Conservation (phyloP, 2,797 vertebrate species). For the Siniperca undulata region DNA sequence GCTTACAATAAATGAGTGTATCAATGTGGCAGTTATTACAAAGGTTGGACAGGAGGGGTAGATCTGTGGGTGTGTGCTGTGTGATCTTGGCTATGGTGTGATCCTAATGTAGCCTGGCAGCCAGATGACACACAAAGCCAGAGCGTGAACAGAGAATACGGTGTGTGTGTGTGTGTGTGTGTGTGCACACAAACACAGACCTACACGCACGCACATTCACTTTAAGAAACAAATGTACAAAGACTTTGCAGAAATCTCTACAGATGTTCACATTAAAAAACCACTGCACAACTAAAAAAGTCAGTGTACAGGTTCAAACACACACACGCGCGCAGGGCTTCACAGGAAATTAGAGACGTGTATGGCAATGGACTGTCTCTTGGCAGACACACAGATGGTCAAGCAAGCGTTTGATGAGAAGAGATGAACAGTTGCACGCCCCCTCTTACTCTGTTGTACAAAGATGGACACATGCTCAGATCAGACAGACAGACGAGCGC, state of each 20-base stretch:
- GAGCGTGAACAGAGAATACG: conserved; percentile 33
- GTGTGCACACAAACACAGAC: conserved; percentile 3
- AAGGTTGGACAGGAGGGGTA: conserved; percentile 55
- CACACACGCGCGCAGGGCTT: conserved; percentile 22
- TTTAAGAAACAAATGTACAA: conserved; percentile 17
- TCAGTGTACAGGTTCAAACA: conserved; percentile 9
- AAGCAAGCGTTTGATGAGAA: conserved; percentile 50
- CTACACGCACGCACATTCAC: neutral
- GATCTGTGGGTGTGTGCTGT: conserved; percentile 45
- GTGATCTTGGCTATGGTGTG: conserved; percentile 46
- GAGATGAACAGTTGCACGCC: conserved; percentile 65
- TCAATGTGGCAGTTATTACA: conserved; percentile 58
- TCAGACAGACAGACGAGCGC: conserved; percentile 37
- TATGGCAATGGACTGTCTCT: conserved; percentile 29
- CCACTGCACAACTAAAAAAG: neutral
- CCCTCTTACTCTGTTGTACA: conserved; percentile 59
- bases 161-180: neutral
- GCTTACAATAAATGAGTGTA: conserved; percentile 14
- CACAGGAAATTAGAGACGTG: conserved; percentile 38
- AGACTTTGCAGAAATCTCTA: conserved; percentile 4
- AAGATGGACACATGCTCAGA: conserved; percentile 65
- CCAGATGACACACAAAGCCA: conserved; percentile 70
- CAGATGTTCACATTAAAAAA: conserved; percentile 23
- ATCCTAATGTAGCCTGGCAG: conserved; percentile 65
- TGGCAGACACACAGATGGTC: conserved; percentile 68